These are phyloP conservation scores for Scaptomyza pallida DNA, from an alignment of 1,140 invertebrate species.

Conservation along the genomic window DNA sequence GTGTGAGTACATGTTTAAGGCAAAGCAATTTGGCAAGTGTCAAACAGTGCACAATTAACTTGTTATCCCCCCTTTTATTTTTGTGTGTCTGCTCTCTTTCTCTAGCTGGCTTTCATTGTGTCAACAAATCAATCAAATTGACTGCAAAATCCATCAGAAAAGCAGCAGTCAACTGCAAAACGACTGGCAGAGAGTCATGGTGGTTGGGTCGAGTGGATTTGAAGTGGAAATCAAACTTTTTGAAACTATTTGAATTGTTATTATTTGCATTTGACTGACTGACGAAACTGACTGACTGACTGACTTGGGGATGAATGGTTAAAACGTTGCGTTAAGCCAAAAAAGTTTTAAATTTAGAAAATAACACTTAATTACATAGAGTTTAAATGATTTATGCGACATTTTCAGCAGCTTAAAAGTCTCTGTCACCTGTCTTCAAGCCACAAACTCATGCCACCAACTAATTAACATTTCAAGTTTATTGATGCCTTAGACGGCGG, in stretches of 20 bases:
- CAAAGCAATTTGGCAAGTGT: slow-evolving; percentile 71
- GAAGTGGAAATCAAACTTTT: slow-evolving; percentile 65
- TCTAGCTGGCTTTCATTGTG: slow-evolving; percentile 25
- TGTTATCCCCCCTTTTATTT: slow-evolving; percentile 40
- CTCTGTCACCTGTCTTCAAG: slow-evolving; percentile 6
- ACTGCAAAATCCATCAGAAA: slow-evolving; percentile 63
- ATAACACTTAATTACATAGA: slow-evolving; percentile 12
- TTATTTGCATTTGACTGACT: slow-evolving; percentile 51
- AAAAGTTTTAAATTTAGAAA: slow-evolving; percentile 15
- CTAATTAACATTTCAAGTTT: slow-evolving; percentile 42
- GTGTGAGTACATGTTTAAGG: background rate
- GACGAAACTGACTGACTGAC: no score
- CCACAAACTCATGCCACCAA: background rate
- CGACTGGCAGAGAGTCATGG: slow-evolving; percentile 6
- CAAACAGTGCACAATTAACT: slow-evolving; percentile 68
- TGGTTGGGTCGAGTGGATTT: slow-evolving; percentile 31
- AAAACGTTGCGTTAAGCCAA: slow-evolving; percentile 18
- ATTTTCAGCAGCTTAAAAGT: background rate
- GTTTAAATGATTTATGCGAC: background rate
- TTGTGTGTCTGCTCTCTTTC: slow-evolving; percentile 13
- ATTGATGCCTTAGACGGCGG: background rate
- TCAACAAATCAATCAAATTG: slow-evolving; percentile 80
- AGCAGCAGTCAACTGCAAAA: slow-evolving; percentile 24
- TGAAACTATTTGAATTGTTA: slow-evolving; percentile 74
- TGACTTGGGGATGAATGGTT: slow-evolving; percentile 13